phyloP scores from a whole-genome alignment of 2,797 vertebrate genomes.

The Danio albolineatus region DNA sequence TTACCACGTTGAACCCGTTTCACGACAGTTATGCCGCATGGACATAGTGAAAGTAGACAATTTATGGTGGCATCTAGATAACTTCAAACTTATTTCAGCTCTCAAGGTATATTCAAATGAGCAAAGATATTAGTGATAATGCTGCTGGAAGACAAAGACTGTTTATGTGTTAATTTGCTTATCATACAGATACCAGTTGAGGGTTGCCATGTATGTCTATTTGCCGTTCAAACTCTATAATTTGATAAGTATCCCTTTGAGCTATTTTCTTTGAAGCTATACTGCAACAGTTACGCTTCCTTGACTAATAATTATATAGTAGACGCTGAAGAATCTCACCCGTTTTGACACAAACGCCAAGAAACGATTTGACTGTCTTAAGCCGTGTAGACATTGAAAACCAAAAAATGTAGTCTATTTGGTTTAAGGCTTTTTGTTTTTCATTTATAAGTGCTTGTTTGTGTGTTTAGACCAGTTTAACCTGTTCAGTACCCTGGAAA shows the following conservation, averaged over 20 bases:
- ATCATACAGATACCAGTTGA: not conserved
- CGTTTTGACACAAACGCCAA: not conserved
- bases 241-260: not conserved
- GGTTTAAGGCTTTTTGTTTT: constrained; percentile 48
- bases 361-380: not conserved
- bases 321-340: constrained; percentile 5
- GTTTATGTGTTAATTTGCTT: constrained; percentile 22
- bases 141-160: not conserved
- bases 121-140: constrained; percentile 19
- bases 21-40: constrained; percentile 7
- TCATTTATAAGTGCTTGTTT: constrained; percentile 55
- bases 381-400: constrained; percentile 7
- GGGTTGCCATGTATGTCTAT: not conserved
- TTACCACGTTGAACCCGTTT: not conserved
- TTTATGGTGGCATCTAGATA: not conserved
- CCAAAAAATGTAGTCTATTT: constrained; percentile 2
- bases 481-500: constrained; percentile 71
- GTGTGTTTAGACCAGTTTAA: constrained; percentile 71
- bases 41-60: no score
- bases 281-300: not conserved
- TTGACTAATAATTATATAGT: constrained; percentile 1
- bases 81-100: constrained; percentile 3
- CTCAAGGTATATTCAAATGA: constrained; percentile 35
- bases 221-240: not conserved
- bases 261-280: not conserved